A percentile compares a stretch with the other conserved stretches of the same genome.
These are phyloP conservation scores for Tadarida brasiliensis DNA, from an alignment of 2,797 vertebrate species.

Conservation along the genomic window DNA sequence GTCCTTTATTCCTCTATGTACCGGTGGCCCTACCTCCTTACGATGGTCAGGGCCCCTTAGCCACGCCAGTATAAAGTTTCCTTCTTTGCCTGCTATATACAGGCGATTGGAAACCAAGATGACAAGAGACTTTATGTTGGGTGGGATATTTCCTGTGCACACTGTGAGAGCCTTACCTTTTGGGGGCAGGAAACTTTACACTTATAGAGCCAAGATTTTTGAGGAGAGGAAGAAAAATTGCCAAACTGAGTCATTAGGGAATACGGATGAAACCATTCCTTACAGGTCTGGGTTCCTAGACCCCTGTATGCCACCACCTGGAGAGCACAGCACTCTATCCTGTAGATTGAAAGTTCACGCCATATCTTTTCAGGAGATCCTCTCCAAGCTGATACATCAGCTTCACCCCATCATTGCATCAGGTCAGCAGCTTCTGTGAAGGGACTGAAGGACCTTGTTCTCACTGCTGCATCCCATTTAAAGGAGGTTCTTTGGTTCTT, in stretches of 20 bases:
- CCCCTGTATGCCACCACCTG: accelerated
- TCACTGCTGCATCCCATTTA: not conserved
- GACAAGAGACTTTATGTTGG: not conserved
- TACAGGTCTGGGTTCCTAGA: not conserved
- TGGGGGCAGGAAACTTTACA: not conserved
- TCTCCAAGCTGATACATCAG: not conserved
- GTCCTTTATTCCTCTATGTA: not conserved
- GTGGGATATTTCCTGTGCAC: not conserved
- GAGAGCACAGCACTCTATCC: not conserved
- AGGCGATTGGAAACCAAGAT: not conserved
- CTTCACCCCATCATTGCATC: not conserved
- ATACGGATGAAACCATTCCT: not conserved
- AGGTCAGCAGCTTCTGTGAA: not conserved
- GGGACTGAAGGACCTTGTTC: not conserved
- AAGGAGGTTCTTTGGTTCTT: not conserved
- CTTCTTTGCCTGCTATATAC: not conserved
- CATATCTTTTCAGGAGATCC: not conserved
- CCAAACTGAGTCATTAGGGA: not conserved
- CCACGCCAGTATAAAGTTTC: not conserved
- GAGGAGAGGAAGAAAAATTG: not conserved
- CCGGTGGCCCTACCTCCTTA: not conserved
- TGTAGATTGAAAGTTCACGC: not conserved
- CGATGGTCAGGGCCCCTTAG: not conserved
- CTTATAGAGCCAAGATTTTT: not conserved
- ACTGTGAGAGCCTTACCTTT: not conserved